phyloP scores from a whole-genome alignment of 2,888 invertebrate species.

The Xanthorhoe spadicearia region DNA sequence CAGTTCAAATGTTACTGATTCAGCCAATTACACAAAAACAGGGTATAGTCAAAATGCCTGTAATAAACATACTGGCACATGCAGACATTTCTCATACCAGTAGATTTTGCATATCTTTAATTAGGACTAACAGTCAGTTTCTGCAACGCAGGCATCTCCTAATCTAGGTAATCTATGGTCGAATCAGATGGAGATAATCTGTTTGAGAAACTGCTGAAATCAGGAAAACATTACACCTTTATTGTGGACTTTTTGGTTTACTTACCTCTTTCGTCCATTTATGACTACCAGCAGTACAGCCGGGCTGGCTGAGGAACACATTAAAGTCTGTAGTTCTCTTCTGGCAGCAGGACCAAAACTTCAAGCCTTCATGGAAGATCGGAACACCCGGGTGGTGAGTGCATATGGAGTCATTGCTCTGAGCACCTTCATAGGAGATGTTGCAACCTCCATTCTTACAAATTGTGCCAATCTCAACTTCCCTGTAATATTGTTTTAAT shows the following conservation, averaged over 20 bases:
- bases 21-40: too few species aligned
- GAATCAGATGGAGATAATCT: too few species aligned
- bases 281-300: constrained; percentile 94
- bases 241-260: neutral
- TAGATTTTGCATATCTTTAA: too few species aligned
- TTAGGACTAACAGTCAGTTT: too few species aligned
- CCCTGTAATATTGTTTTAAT: constrained; percentile 52
- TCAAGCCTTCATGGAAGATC: constrained; percentile 98
- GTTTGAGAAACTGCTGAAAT: too few species aligned
- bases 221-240: too few species aligned
- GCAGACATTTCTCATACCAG: too few species aligned
- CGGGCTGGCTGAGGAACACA: constrained; percentile 95
- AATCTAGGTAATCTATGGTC: too few species aligned
- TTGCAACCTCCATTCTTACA: constrained; percentile 95
- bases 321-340: constrained; percentile 97
- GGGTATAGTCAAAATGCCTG: too few species aligned
- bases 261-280: constrained; percentile 91
- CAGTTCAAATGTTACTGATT: too few species aligned
- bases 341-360: constrained; percentile 98
- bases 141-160: too few species aligned
- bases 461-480: constrained; percentile 88
- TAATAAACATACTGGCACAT: too few species aligned
- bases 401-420: constrained; percentile 87
- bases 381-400: constrained; percentile 94
- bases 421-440: constrained; percentile 87